These are phyloP conservation scores for Etheostoma nigrum DNA, from an alignment of 2,797 vertebrate species.

Conservation along the genomic window DNA sequence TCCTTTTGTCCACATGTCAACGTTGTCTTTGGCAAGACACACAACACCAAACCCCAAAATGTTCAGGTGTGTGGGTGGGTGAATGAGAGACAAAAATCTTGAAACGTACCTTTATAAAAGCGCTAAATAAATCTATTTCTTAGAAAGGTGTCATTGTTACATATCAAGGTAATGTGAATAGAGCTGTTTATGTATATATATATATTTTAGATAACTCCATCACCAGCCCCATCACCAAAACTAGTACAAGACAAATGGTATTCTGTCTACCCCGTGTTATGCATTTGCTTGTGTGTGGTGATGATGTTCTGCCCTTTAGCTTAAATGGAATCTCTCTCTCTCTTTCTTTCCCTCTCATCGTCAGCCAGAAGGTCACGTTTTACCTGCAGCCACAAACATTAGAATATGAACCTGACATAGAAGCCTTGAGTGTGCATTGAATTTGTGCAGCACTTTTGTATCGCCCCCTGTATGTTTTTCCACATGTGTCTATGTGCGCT, in stretches of 20 bases:
- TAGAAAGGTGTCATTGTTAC: no score
- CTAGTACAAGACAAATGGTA: neutral
- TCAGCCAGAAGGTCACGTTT: constrained; percentile 61
- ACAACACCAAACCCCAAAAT: no score
- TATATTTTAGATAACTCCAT: neutral
- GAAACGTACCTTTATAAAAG: no score
- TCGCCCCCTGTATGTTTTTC: constrained; percentile 11
- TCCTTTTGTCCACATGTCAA: no score
- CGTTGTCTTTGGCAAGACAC: no score
- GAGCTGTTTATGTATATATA: neutral
- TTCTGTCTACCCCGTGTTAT: constrained; percentile 14
- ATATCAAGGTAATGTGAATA: neutral
- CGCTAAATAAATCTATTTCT: no score
- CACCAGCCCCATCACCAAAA: neutral
- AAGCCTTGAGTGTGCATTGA: constrained; percentile 26
- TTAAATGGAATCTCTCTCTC: constrained; percentile 26
- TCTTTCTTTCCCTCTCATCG: constrained; percentile 42
- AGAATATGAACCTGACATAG: constrained; percentile 56
- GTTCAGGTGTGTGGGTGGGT: no score
- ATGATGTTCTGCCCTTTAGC: constrained; percentile 54
- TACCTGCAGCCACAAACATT: constrained; percentile 67
- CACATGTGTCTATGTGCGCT: neutral
- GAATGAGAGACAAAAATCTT: no score
- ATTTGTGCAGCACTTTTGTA: constrained; percentile 25
- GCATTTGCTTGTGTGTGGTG: constrained; percentile 31